Conservation (phyloP, 2,797 vertebrate species). For the Phataginus tetradactyla region DNA sequence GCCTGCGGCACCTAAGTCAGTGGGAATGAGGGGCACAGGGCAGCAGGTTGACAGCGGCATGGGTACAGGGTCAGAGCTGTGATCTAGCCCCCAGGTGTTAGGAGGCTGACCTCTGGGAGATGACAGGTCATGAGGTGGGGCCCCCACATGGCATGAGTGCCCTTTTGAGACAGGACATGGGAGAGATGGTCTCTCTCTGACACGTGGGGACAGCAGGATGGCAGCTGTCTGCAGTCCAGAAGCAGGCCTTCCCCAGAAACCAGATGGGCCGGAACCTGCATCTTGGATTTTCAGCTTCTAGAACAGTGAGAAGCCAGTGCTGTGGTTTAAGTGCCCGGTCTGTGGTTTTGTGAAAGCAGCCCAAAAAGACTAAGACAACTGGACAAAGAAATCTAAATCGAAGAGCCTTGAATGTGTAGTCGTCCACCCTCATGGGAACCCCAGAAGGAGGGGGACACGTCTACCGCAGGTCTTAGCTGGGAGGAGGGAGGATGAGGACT, state of each 20-base stretch:
- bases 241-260: accelerated
- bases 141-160: not conserved
- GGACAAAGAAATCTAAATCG: not conserved
- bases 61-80: no score
- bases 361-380: not conserved
- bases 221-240: not conserved
- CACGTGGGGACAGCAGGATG: not conserved
- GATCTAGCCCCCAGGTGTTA: not conserved
- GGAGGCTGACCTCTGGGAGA: not conserved
- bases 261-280: not conserved
- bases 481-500: not conserved
- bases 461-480: accelerated
- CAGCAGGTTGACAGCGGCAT: no score
- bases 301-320: not conserved
- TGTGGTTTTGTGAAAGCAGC: no score
- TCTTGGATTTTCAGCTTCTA: not conserved
- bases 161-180: not conserved
- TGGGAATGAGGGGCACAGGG: not conserved
- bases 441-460: accelerated
- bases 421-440: accelerated
- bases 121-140: not conserved
- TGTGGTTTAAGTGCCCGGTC: not conserved
- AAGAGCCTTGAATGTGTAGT: not conserved
- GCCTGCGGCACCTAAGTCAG: not conserved
- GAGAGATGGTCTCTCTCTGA: not conserved